phyloP scores from a whole-genome alignment of 2,113 vertebrate species.

The Haplochromis vanheusdeni region DNA sequence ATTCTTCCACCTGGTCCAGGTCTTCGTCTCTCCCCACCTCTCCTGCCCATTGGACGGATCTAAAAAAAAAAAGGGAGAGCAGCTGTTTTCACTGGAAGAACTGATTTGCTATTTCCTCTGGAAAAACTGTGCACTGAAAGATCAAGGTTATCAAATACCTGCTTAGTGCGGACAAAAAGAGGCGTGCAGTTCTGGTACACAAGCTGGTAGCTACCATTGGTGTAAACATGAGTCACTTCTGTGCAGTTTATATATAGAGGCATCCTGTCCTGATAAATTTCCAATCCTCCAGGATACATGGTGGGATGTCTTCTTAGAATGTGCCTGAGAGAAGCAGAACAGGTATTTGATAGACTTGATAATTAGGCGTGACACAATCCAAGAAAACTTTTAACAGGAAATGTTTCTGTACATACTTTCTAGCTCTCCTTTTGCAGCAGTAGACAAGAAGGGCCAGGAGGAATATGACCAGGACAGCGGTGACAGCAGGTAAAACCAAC shows the following conservation, averaged over 20 bases:
- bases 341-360: not conserved
- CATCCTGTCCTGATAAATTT: constrained; percentile 58
- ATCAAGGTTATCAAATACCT: constrained; percentile 47
- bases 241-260: constrained; percentile 75
- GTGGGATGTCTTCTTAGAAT: constrained; percentile 13
- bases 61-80: not conserved
- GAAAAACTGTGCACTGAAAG: not conserved
- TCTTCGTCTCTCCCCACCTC: constrained; percentile 53
- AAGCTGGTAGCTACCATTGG: constrained; percentile 75
- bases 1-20: constrained; percentile 9
- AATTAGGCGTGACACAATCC: not conserved
- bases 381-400: not conserved
- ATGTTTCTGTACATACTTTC: constrained; percentile 38
- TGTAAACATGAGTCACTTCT: constrained; percentile 72
- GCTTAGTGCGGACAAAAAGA: constrained; percentile 64
- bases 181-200: constrained; percentile 76
- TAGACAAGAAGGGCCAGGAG: constrained; percentile 22
- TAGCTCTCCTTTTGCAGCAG: constrained; percentile 34
- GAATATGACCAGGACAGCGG: constrained; percentile 13
- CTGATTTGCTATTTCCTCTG: not conserved
- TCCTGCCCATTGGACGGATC: constrained; percentile 44
- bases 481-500: constrained; percentile 36
- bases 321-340: constrained; percentile 11
- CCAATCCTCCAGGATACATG: constrained; percentile 27
- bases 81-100: not conserved